Percentiles rank a stretch among this genome's conserved stretches.
These are phyloP conservation scores for Larimichthys crocea DNA, from an alignment of 2,113 vertebrate species.

Conservation along the genomic window DNA sequence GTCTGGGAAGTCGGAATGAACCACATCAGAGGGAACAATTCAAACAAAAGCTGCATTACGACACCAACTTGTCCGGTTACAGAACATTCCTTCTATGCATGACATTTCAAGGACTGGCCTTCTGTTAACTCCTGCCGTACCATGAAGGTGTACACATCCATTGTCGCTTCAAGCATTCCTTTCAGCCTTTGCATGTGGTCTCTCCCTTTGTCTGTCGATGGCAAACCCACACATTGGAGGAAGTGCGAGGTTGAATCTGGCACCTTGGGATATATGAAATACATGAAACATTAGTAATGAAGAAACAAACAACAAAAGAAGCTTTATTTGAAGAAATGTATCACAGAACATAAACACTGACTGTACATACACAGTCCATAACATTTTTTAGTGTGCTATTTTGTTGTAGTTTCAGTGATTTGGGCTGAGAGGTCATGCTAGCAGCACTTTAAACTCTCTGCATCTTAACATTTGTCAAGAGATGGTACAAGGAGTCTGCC, in stretches of 20 bases:
- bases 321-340: too few species aligned
- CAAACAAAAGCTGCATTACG: background rate
- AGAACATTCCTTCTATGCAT: constrained; percentile 13
- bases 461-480: background rate
- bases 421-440: background rate
- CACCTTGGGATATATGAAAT: constrained; percentile 37
- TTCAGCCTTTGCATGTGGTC: constrained; percentile 75
- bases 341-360: background rate
- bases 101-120: background rate
- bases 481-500: background rate
- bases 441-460: background rate
- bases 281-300: background rate
- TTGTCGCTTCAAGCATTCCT: constrained; percentile 69
- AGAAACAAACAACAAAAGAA: background rate
- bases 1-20: background rate
- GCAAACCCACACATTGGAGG: constrained; percentile 79
- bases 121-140: constrained; percentile 51
- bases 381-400: background rate
- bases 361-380: too few species aligned
- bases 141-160: constrained; percentile 83
- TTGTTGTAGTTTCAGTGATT: too few species aligned
- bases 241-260: constrained; percentile 62
- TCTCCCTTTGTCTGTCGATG: constrained; percentile 37
- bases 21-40: background rate
- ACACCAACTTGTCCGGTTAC: constrained; percentile 9